A percentile compares a stretch with the other conserved stretches of the same genome.
Evolutionary conservation across 92 coral and sea anemone species (phyloP).

Genomic region (Meandrina meandrites): DNA sequence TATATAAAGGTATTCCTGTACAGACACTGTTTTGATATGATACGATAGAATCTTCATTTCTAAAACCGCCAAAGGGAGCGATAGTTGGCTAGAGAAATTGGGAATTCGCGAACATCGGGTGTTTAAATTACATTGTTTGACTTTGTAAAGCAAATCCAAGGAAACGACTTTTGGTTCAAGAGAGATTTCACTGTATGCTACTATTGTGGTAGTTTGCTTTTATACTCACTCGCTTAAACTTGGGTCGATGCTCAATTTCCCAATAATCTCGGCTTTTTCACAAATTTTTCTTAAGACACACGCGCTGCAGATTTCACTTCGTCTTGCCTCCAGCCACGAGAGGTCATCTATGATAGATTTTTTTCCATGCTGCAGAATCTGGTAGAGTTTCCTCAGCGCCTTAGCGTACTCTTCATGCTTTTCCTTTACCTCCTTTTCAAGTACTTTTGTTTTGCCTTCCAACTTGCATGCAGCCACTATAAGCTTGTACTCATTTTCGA

Average conservation of each 20-base stretch:
- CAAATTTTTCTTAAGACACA: conserved; percentile 6
- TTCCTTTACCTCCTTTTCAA: neutral
- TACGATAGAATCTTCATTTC: no score
- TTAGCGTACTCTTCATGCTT: neutral
- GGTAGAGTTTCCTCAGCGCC: neutral
- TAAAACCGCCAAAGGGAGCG: no score
- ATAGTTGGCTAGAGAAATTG: no score
- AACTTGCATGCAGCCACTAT: neutral
- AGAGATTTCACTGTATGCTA: no score
- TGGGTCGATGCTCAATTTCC: neutral
- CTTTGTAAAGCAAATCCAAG: no score
- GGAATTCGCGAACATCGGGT: no score
- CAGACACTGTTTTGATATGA: no score
- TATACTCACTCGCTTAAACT: neutral
- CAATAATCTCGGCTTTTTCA: neutral
- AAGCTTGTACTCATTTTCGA: neutral
- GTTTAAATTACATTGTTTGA: no score
- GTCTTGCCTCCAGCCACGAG: neutral
- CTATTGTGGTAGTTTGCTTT: neutral
- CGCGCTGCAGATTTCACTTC: conserved; percentile 18
- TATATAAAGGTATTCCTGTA: no score
- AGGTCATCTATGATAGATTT: neutral
- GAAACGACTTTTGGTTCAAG: no score
- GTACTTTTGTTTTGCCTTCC: neutral
- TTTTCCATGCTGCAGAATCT: neutral